phyloP scores from a whole-genome alignment of 2,797 vertebrate genomes.

The Tragopan temminckii region DNA sequence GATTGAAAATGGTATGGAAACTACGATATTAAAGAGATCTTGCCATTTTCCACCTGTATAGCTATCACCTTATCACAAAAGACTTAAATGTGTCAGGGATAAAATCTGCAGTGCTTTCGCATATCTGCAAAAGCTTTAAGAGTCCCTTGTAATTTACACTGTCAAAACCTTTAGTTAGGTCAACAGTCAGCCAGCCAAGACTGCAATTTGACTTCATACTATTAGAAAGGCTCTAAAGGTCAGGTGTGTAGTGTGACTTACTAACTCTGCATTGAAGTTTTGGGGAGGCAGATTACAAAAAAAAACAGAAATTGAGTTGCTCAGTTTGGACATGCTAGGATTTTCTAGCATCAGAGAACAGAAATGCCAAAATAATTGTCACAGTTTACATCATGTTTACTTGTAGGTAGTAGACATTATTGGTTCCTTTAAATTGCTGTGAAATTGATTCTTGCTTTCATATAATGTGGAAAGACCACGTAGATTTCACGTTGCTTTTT shows the following conservation, averaged over 20 bases:
- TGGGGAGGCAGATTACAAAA: neutral
- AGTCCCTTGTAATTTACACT: neutral
- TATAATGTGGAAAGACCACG: neutral
- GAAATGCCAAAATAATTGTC: neutral
- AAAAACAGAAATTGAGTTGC: neutral
- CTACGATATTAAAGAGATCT: neutral
- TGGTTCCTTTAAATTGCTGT: neutral
- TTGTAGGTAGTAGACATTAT: neutral
- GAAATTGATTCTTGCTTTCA: constrained; percentile 37
- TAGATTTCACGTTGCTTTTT: neutral
- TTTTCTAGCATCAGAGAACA: neutral
- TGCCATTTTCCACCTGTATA: neutral
- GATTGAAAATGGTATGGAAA: neutral
- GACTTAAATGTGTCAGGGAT: neutral
- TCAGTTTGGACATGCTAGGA: neutral
- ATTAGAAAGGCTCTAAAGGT: neutral
- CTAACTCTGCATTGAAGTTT: neutral
- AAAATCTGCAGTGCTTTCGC: neutral
- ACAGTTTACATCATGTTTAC: neutral
- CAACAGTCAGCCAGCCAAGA: neutral
- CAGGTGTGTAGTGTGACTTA: neutral
- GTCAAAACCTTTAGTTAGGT: neutral
- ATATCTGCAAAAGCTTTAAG: neutral
- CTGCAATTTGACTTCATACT: neutral
- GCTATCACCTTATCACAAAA: neutral